Evolutionary conservation across 1,140 invertebrate species (phyloP), one percentile per base, ranked within the genome.

Genomic region (Lanistes nyassanus): DNA sequence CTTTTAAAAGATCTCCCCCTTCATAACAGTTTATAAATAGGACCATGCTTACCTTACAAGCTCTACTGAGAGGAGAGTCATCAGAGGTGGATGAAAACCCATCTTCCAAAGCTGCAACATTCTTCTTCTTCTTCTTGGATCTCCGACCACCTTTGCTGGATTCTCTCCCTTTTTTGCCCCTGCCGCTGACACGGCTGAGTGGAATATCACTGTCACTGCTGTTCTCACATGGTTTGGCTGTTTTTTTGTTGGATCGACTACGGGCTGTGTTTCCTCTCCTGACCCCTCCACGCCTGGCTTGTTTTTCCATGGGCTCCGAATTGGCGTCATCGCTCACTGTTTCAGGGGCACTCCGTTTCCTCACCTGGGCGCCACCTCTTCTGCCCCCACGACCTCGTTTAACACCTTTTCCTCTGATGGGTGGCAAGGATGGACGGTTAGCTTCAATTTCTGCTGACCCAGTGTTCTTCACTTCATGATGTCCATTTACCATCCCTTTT

Each of bases 191-290:
- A 29, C 42, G 56, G 51, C 60, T 51, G 16, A 76, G 42, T 3
- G 75, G 72, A 23, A 36, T 47, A 16, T 76, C 68, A 51, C 78
- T 79, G 51, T 79, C 75, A 62, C 55, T 60, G 56, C 70, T 72
- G 36, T 29, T 72, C 34, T 74, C 78, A 66, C 56, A 68, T n/a
- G 70, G 71, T 16, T 21, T 47, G 9, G 67, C 58, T n/a, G 68
- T 19, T 62, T 29, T 55, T 19, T 29, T n/a, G n/a, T 67, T 42
- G 34, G 66, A n/a, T 11, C 65, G 39, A n/a, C 68, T 58, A 7
- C 72, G 39, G 55, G 65, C 70, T 19, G 71, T 67, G 36, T 74
- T 56, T 60, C 62, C 71, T 47, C 39, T 66, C 72, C 36, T 72
- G 9, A 56, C 29, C 4, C 68, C 72, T 21, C 60, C 72, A 11